Evolutionary conservation across 2,113 vertebrate species (phyloP), one percentile per base, ranked within the genome.

Genomic region (Syngnathus scovelli): DNA sequence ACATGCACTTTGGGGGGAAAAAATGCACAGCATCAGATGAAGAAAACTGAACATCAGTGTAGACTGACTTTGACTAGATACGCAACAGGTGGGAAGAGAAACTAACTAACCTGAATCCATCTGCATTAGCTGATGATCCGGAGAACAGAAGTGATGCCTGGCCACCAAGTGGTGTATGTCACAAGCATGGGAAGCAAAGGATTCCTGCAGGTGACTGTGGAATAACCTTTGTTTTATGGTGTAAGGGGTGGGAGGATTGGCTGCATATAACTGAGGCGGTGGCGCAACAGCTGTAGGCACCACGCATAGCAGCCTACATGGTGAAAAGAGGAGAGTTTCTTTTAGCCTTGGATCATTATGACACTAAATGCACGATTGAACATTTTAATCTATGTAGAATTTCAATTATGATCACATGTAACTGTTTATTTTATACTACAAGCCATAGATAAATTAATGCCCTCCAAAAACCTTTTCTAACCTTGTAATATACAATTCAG

Each of bases 61-160:
- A n/a, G n/a, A n/a, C n/a, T n/a, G n/a, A n/a, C n/a, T n/a, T n/a
- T n/a, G n/a, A n/a, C n/a, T 38, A 36, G 5, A 59, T 36, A 59
- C 4, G 58, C 23, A 15, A 62, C 39, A 44, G n/a, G 13, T 3
- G 27, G 19, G 49, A 21, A 41, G 9, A 16, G 5, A 56, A 65
- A 6, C 2, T 1, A 2, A 2, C 84, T 63, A 19, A 99, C 97
- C 97, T 87, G 96, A 98, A 84, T 99, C 97, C 62, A 93, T 93
- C 85, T 98, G 95, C 78, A 98, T 92, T 60, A 96, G 83, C 27
- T 93, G 91, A 66, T 94, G 85, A 85, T 99, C 95, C 5, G 93
- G 93, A 63, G 91, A 94, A 77, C 87, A 91, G 13, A 94, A 76
- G 11, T 92, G 81, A 61, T 61, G 81, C 3, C 87, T 89, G 7